Evolutionary conservation across 1,140 invertebrate species (phyloP), one percentile per base, ranked within the genome.

Genomic region (Pteromalus puparum): DNA sequence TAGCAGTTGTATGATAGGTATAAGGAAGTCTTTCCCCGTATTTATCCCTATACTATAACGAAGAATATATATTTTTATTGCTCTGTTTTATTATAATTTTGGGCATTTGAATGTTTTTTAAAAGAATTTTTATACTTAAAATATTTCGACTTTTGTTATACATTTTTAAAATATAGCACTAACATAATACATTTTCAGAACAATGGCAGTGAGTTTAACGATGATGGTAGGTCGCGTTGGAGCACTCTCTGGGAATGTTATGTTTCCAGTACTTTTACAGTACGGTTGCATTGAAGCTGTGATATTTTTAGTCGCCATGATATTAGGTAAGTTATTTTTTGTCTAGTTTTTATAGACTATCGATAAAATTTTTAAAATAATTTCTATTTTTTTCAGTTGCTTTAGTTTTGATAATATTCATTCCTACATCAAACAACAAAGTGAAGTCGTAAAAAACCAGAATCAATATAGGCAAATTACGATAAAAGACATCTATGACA

Each of bases 141-240:
- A 28, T 65, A 21, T 15, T 70, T 21, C 10, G 18, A 34, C 30
- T 34, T 79, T 34, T 73, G 67, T 24, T 18, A 72, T 9, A 18
- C 0, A 24, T 72, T 15, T 2, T 72, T 72, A 4, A 72, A 26
- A 7, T 72, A 9, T 18, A 34, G 21, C 24, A 15, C 15, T 65
- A 48, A 61, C 30, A 2, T 30, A 61, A 15, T 42, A 18, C 26
- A 21, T 13, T 74, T 81, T 2, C 61, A 94, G 94, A 87, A 90
- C 94, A 6, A 91, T 94, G 82, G 93, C 94, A 12, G 92, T 94
- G 83, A 93, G 92, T 53, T 75, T 94, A n/a, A 90, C 91, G 21
- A 91, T 94, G 91, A 91, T 92, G 87, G 73, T 88, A 21, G 94
- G 94, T n/a, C 90, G 94, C 77, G 88, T 92, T 10, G 94, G 94